Evolutionary conservation across 2,888 invertebrate genomes (phyloP).

Genomic region (Drosophila acutilabella): DNA sequence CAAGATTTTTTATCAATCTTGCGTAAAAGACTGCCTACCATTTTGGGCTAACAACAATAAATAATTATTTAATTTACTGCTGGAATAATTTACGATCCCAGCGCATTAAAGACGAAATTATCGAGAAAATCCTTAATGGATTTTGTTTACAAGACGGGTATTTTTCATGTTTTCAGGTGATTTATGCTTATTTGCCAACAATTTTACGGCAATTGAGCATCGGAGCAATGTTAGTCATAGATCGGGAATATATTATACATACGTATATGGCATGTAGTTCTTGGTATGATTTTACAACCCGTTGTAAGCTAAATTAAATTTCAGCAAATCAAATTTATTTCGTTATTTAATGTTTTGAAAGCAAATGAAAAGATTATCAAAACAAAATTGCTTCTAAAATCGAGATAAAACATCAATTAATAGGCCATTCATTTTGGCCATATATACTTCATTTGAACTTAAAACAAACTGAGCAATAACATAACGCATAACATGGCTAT

Average conservation of each 20-base stretch:
- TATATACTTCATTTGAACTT: conserved; percentile 36
- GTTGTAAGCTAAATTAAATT: too few species aligned
- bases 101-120: conserved; percentile 9
- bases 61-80: conserved; percentile 44
- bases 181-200: conserved; percentile 6
- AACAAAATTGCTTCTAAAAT: background rate
- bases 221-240: background rate
- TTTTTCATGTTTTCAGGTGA: conserved; percentile 2
- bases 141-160: conserved; percentile 1
- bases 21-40: conserved; percentile 37
- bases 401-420: conserved; percentile 1
- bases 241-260: background rate
- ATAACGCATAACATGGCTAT: conserved; percentile 6
- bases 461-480: conserved; percentile 25
- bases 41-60: conserved; percentile 32
- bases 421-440: conserved; percentile 4
- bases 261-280: too few species aligned
- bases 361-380: background rate
- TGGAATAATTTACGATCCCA: conserved; percentile 40
- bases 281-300: too few species aligned
- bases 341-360: too few species aligned
- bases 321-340: too few species aligned
- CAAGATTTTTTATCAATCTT: conserved; percentile 43
- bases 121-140: background rate
- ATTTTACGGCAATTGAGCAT: background rate